Evolutionary conservation across 2,888 invertebrate genomes (phyloP).

Genomic region (Leucophenga maculata): DNA sequence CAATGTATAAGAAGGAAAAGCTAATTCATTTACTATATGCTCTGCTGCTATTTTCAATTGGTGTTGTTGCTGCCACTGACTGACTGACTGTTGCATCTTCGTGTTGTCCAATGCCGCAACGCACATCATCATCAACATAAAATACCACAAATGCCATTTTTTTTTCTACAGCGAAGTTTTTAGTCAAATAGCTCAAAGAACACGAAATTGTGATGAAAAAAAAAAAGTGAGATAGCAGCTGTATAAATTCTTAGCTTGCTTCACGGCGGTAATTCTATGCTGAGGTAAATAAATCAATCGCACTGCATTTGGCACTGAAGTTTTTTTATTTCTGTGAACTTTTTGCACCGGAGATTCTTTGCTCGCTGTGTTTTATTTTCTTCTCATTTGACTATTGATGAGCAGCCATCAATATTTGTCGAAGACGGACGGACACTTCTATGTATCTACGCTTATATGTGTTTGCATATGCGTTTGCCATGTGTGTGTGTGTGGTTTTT

Average conservation of each 20-base stretch:
- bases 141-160: conserved; percentile 19
- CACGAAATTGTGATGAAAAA: conserved; percentile 42
- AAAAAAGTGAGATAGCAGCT: conserved; percentile 62
- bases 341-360: conserved; percentile 25
- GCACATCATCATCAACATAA: conserved; percentile 16
- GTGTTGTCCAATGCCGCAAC: background rate
- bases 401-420: conserved; percentile 68
- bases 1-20: conserved; percentile 29
- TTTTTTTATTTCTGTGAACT: too few relatives aligned
- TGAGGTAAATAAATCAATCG: conserved; percentile 68
- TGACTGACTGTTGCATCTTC: background rate
- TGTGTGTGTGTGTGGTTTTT: conserved; percentile 5
- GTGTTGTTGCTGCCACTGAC: conserved; percentile 20
- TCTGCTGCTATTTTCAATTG: background rate
- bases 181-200: conserved; percentile 19
- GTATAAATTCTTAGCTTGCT: conserved; percentile 22
- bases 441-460: conserved; percentile 36
- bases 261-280: conserved; percentile 64
- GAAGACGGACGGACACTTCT: conserved; percentile 60
- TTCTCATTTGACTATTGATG: conserved; percentile 56
- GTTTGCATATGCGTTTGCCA: conserved; percentile 32
- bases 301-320: conserved; percentile 50
- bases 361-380: conserved; percentile 31
- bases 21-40: conserved; percentile 8
- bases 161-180: conserved; percentile 6